Conservation (phyloP, 2,113 vertebrate genomes). For the Clarias macrocephalus region DNA sequence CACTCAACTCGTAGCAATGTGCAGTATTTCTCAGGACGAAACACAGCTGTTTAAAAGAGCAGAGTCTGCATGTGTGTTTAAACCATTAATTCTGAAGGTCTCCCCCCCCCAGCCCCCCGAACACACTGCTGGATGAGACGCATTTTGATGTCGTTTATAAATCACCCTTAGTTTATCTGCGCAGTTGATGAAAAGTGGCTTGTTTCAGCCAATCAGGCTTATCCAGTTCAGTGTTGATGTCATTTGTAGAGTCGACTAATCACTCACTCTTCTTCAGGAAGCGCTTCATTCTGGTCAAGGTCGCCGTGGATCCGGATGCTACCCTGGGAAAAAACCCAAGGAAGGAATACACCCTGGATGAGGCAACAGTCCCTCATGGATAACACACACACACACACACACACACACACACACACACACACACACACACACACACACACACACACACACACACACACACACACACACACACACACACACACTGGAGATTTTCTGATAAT, state of each 20-base stretch:
- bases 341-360: slow-evolving; percentile 10
- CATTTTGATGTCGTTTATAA: slow-evolving; percentile 15
- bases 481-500: too few relatives aligned
- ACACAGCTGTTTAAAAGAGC: slow-evolving; percentile 10
- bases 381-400: not conserved
- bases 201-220: not conserved
- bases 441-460: too few relatives aligned
- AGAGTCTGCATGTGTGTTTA: slow-evolving; percentile 21
- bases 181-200: not conserved
- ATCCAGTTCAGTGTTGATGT: slow-evolving; percentile 11
- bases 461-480: too few relatives aligned
- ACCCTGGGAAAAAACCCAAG: slow-evolving; percentile 14
- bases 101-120: not conserved
- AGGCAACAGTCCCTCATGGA: not conserved
- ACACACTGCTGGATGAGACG: slow-evolving; percentile 16
- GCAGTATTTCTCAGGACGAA: not conserved
- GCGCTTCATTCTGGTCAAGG: slow-evolving; percentile 18
- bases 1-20: not conserved
- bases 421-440: too few relatives aligned
- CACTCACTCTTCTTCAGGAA: not conserved
- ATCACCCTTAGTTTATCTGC: slow-evolving; percentile 16
- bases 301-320: not conserved
- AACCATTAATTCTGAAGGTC: slow-evolving; percentile 23
- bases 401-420: not conserved
- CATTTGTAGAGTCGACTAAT: slow-evolving; percentile 8